Percentiles rank a stretch among this genome's conserved stretches.
These are phyloP conservation scores for Sitodiplosis mosellana DNA, from an alignment of 1,140 invertebrate genomes.

Conservation along the genomic window DNA sequence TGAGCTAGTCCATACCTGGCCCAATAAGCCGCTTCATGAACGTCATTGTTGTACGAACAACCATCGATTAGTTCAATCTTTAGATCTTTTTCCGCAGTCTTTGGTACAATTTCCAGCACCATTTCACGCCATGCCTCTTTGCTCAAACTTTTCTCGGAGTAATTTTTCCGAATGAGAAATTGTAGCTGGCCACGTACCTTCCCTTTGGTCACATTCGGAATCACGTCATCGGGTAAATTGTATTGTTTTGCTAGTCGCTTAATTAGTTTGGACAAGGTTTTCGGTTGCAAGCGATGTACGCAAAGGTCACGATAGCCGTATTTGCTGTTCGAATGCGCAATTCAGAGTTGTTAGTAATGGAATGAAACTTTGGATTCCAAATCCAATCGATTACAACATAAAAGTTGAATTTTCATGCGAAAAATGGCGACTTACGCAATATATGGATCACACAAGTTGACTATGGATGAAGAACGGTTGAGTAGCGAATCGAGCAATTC, in stretches of 20 bases:
- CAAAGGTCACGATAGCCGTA: constrained; percentile 33
- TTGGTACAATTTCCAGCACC: constrained; percentile 34
- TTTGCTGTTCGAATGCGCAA: constrained; percentile 15
- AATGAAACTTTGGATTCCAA: too few relatives aligned
- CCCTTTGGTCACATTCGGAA: constrained; percentile 38
- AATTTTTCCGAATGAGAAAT: constrained; percentile 39
- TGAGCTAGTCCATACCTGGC: constrained; percentile 32
- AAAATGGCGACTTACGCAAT: too few relatives aligned
- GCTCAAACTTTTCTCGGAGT: constrained; percentile 33
- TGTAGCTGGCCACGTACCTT: constrained; percentile 39
- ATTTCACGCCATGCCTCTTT: constrained; percentile 40
- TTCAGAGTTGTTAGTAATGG: too few relatives aligned
- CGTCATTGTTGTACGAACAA: constrained; percentile 27
- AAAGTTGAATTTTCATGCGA: too few relatives aligned
- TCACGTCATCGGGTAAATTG: constrained; percentile 31
- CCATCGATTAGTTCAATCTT: constrained; percentile 32
- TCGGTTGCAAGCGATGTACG: constrained; percentile 28
- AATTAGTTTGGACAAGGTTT: constrained; percentile 37
- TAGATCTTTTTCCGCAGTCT: constrained; percentile 24
- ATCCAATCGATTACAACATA: too few relatives aligned
- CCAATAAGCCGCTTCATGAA: constrained; percentile 36
- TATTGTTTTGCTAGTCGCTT: constrained; percentile 37
- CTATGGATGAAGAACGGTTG: constrained; percentile 11
- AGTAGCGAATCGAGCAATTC: constrained; percentile 40
- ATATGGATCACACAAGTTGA: too few relatives aligned